Evolutionary conservation across 1,140 invertebrate species (phyloP), one percentile per base, ranked within the genome.

Genomic region (Drosophila albomicans): DNA sequence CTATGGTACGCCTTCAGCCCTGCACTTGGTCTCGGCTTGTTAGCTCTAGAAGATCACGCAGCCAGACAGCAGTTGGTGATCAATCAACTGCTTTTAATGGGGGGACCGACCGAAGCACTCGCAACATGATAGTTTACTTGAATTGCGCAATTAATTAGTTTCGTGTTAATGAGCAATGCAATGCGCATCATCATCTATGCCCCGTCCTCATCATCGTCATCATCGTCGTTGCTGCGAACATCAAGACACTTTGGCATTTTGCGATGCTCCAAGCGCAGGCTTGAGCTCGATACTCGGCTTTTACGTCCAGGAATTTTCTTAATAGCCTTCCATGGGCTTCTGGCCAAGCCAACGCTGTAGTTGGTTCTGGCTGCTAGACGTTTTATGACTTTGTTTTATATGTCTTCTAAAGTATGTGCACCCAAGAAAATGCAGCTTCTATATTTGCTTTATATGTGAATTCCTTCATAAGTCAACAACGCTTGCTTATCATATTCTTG

Each of bases 151-250:
- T 88, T 88, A 88, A 88, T 88, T 89, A 88, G 84, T 84, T 89
- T 88, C 84, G 84, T 88, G 84, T 88, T 88, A 88, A 88, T 88
- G 84, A 88, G 84, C 85, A 88, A 88, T 88, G 84, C 84, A 84
- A 78, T 84, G 80, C 84, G 70, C 82, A 63, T 57, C 82, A 76
- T 75, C 82, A 57, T 78, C 72, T 54, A 15, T 2, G 35, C 56
- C 15, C 52, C 48, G 32, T 43, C n/a, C 25, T 59, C 70, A 67
- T 51, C 63, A 58, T 57, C 43, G 25, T 25, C 67, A 35, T 67
- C 30, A 38, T 58, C 16, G 15, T 46, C 65, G 11, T 30, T 25
- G 3, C 57, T 15, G 41, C 32, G 25, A 61, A 46, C 15, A 43
- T 20, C 56, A 71, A 82, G 73, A 56, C 63, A 46, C 62, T 62